Evolutionary conservation across 2,113 vertebrate species (phyloP).

Genomic region (Okapia johnstoni): DNA sequence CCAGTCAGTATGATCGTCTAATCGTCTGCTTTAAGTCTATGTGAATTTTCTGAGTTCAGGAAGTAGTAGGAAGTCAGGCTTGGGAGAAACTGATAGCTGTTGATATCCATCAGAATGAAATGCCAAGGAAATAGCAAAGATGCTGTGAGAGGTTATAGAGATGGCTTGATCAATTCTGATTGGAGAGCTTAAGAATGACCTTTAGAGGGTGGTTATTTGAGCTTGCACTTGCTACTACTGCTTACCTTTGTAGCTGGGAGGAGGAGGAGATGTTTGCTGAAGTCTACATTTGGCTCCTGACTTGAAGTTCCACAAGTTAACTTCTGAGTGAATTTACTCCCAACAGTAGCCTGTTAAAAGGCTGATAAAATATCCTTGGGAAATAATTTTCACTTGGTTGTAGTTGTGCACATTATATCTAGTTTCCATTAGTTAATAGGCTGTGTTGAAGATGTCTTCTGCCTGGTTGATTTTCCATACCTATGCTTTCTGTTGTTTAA

Average conservation of each 20-base stretch:
- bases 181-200: background rate
- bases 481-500: background rate
- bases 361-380: background rate
- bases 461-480: background rate
- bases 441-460: background rate
- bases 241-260: background rate
- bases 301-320: background rate
- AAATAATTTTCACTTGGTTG: background rate
- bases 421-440: background rate
- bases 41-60: background rate
- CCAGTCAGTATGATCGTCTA: background rate
- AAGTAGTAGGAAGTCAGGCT: background rate
- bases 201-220: background rate
- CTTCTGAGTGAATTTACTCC: background rate
- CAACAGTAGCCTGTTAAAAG: background rate
- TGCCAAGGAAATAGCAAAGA: background rate
- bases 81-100: background rate
- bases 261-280: background rate
- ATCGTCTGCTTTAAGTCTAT: background rate
- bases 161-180: background rate
- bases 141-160: background rate
- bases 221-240: background rate
- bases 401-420: background rate
- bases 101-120: background rate
- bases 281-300: background rate